Conservation (phyloP, 2,113 vertebrate genomes). For the Rhinolophus ferrumequinum region DNA sequence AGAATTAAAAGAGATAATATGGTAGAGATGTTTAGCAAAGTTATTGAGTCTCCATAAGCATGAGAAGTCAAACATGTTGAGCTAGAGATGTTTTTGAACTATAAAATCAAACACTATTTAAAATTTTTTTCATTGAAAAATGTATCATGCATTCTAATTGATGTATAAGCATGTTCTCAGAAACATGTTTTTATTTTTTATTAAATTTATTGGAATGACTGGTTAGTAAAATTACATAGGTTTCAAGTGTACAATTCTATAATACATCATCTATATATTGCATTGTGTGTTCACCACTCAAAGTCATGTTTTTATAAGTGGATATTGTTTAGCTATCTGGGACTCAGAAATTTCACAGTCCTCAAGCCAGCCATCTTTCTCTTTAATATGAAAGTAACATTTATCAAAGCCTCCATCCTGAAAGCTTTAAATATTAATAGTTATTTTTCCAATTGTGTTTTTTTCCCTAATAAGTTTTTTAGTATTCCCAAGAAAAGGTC, state of each 20-base stretch:
- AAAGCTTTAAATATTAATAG: neutral
- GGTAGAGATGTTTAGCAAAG: neutral
- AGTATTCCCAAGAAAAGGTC: neutral
- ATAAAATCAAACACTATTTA: neutral
- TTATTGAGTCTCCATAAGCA: neutral
- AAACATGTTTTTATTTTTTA: neutral
- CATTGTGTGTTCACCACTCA: too few species aligned
- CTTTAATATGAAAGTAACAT: neutral
- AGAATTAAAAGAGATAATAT: neutral
- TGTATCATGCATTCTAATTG: neutral
- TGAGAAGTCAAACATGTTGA: neutral
- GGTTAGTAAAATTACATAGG: too few species aligned
- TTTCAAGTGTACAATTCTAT: too few species aligned
- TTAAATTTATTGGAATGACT: too few species aligned
- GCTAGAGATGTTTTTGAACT: neutral
- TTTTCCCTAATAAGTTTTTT: neutral
- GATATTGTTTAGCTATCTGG: neutral
- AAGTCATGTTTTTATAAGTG: neutral
- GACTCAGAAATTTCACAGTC: neutral
- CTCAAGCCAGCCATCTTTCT: neutral
- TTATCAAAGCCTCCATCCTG: neutral
- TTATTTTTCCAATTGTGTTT: neutral
- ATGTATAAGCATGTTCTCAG: neutral
- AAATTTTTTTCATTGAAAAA: neutral
- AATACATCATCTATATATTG: too few species aligned